Evolutionary conservation across 1,140 invertebrate genomes (phyloP).

Genomic region (Megathymus violae): DNA sequence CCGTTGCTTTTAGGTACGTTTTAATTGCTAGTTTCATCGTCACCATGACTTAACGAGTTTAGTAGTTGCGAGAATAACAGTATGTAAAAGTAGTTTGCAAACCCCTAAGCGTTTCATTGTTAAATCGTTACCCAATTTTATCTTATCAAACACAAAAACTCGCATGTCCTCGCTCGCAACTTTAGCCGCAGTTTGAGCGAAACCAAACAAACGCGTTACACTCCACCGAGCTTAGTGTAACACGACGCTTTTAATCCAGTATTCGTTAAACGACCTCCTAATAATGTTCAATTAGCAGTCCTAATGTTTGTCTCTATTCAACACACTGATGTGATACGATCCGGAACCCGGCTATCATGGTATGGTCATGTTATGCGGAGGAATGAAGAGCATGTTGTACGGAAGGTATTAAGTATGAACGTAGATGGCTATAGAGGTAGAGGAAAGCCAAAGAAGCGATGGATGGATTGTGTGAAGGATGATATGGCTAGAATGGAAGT

Average conservation of each 20-base stretch:
- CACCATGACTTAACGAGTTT: no score
- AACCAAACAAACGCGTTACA: constrained; percentile 62
- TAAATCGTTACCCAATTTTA: constrained; percentile 36
- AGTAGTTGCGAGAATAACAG: no score
- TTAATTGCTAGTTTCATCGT: no score
- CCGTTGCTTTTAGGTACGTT: no score
- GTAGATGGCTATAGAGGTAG: no score
- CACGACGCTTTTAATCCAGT: constrained; percentile 48
- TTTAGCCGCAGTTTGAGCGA: constrained; percentile 45
- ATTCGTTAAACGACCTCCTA: constrained; percentile 31
- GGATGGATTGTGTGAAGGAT: no score
- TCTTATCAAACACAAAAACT: constrained; percentile 37
- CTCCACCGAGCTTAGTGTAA: constrained; percentile 52
- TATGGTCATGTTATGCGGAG: no score
- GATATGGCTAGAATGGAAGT: no score
- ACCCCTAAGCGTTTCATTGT: background rate
- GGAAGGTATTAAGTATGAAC: no score
- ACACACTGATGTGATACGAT: background rate
- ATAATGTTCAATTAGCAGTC: background rate
- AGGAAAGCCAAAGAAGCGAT: no score
- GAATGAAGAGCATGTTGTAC: no score
- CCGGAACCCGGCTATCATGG: no score
- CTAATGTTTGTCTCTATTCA: constrained; percentile 3
- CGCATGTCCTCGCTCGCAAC: constrained; percentile 56
- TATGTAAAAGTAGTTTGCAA: background rate